Base-by-base conservation (phyloP, 2,888 invertebrate species). In the Mimachlamys varia region DNA sequence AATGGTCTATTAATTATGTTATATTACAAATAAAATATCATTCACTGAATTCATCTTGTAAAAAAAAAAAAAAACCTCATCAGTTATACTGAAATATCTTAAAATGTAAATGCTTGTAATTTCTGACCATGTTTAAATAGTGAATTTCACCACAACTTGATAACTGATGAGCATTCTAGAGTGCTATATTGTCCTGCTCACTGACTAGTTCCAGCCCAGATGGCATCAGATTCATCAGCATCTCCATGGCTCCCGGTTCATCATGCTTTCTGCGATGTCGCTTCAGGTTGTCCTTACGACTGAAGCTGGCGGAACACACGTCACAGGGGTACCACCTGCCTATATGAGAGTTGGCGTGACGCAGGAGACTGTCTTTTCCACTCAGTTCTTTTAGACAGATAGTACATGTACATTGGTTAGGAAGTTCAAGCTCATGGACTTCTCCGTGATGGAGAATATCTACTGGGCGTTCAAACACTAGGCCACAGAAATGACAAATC, bases 301-400 rank as follows among this genome's bases (percentile, higher is more conserved):
- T 76, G 33, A 91, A 91, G 22, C 62, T 88, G 7, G 89, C 87
- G 19, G 44, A 49, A 49, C 91, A 91, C 37, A 49, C 88, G 0
- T 88, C 33, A 88, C 91, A 91, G 15, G 27, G 37, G 49, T 88
- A 90, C 76, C 44, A 88, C 13, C 27, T 49, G 4, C 91, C 91
- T 88, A 91, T 87, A 89, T 91, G 91, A 15, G 88, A 88, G 53
- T 88, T 88, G 17, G 89, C 89, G 76, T 91, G 91, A 12, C 91
- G 50, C n/a, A 89, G 55, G 5, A 91, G 88, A 58, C 89, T 87
- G 27, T 91, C 91, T n/a, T 88, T 87, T 7, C 91, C 91, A 62
- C 91, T 88, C 19, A 91, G 87, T n/a, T 89, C 88, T 22, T 88
- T 58, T 22, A 89, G 76, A 49, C 91, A 91, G 12, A 91, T 53